phyloP scores from a whole-genome alignment of 2,113 vertebrate species.

The Cyanistes caeruleus region DNA sequence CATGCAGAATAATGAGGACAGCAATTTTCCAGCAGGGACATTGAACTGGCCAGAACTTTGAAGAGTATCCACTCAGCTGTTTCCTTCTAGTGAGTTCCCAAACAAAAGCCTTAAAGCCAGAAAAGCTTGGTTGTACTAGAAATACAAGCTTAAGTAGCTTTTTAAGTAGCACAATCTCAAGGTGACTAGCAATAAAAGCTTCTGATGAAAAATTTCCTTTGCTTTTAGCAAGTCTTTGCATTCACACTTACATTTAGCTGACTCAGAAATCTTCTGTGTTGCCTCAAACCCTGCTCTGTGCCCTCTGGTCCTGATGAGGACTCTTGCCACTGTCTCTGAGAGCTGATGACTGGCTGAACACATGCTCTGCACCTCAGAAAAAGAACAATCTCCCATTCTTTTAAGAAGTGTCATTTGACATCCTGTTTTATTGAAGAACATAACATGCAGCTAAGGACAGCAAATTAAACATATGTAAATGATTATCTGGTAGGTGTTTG shows the following conservation, averaged over 20 bases:
- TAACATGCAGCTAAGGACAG: neutral
- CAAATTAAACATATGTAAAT: neutral
- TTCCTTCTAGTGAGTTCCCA: neutral
- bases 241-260: neutral
- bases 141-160: neutral
- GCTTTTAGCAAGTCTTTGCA: neutral
- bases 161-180: neutral
- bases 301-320: neutral
- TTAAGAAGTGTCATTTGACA: neutral
- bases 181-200: neutral
- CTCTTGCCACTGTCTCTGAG: accelerated
- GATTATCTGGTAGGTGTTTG: neutral
- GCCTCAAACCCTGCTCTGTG: neutral
- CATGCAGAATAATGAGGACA: neutral
- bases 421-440: neutral
- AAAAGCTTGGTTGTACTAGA: neutral
- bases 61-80: neutral
- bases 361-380: neutral
- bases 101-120: neutral
- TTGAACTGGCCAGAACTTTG: neutral
- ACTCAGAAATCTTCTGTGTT: neutral
- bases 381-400: neutral
- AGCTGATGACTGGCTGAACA: neutral
- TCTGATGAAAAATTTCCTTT: neutral
- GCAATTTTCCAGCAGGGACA: neutral